phyloP scores from a whole-genome alignment of 2,888 invertebrate species.

The Tiphia femorata region DNA sequence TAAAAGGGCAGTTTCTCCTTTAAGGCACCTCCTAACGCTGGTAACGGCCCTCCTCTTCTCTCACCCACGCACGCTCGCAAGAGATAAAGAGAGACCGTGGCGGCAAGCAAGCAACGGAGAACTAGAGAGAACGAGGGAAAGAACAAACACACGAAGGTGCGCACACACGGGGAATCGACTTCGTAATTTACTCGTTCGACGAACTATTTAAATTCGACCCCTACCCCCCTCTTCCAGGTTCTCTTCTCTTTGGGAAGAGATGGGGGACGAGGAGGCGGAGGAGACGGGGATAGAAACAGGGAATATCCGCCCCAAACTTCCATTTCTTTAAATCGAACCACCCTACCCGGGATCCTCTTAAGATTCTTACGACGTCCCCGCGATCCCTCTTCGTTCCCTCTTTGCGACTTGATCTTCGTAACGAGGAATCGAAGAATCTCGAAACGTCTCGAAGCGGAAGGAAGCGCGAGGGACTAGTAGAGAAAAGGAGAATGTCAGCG shows the following conservation, averaged over 20 bases:
- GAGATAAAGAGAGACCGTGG: too few relatives aligned
- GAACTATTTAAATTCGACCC: slow-evolving; percentile 42
- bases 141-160: slow-evolving; percentile 3
- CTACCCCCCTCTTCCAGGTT: slow-evolving; percentile 17
- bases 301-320: slow-evolving; percentile 12
- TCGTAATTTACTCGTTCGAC: slow-evolving; percentile 37
- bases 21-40: slow-evolving; percentile 19
- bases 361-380: slow-evolving; percentile 18
- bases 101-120: too few relatives aligned
- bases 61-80: slow-evolving; percentile 4
- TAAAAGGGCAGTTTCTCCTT: slow-evolving; percentile 51
- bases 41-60: slow-evolving; percentile 27
- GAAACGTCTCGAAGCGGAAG: background rate
- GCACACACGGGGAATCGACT: slow-evolving; percentile 3
- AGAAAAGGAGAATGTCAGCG: too few relatives aligned
- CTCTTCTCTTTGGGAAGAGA: too few relatives aligned
- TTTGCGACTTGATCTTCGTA: slow-evolving; percentile 8
- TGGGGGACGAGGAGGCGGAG: too few relatives aligned
- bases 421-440: slow-evolving; percentile 21
- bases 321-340: slow-evolving; percentile 23
- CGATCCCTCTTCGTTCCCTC: slow-evolving; percentile 14
- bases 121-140: too few relatives aligned
- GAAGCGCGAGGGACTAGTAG: too few relatives aligned
- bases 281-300: too few relatives aligned
- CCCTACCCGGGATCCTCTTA: slow-evolving; percentile 7